phyloP scores from a whole-genome alignment of 2,888 invertebrate genomes.

The Phorcus lineatus region DNA sequence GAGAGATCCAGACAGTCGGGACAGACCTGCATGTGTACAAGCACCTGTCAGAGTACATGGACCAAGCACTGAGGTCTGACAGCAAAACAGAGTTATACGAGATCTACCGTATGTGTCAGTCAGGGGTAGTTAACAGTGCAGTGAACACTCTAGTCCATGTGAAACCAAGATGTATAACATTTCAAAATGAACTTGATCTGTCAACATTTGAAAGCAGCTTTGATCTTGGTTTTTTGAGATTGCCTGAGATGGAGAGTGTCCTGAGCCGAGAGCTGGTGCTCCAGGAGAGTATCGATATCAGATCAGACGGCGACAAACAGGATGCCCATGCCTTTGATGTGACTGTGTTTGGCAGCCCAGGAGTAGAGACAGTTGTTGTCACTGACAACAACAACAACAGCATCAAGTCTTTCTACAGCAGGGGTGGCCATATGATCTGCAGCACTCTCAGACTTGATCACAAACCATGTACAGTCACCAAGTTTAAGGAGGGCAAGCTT shows the following conservation, averaged over 20 bases:
- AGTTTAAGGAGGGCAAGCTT: background rate
- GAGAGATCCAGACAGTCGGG: background rate
- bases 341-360: background rate
- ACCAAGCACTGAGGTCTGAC: background rate
- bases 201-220: background rate
- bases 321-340: background rate
- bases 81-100: background rate
- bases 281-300: background rate
- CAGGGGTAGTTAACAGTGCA: background rate
- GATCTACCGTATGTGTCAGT: background rate
- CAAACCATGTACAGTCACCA: background rate
- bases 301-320: background rate
- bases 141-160: background rate
- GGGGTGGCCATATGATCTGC: background rate
- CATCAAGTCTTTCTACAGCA: background rate
- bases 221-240: background rate
- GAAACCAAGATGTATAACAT: background rate
- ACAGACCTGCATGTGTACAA: background rate
- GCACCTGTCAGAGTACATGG: background rate
- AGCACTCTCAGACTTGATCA: background rate
- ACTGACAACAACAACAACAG: background rate
- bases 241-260: background rate
- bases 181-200: background rate
- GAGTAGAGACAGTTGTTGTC: background rate
- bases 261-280: background rate